Conservation (phyloP, 2,113 vertebrate species). For the Trichechus manatus region DNA sequence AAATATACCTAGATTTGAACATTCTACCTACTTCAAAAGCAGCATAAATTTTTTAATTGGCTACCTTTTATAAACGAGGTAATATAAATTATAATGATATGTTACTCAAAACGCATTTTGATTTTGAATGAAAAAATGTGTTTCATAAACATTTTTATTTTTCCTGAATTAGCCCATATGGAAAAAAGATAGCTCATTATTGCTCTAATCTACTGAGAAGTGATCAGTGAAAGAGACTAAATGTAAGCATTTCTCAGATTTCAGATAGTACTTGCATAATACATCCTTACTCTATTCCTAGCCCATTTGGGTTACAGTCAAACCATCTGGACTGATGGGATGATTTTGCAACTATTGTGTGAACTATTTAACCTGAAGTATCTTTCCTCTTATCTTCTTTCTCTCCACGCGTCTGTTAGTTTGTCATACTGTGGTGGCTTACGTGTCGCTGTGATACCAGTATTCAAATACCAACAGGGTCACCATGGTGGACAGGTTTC, state of each 20-base stretch:
- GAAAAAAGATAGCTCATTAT: background rate
- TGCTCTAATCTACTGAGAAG: background rate
- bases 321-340: background rate
- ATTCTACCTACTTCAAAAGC: conserved; percentile 25
- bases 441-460: too few species aligned
- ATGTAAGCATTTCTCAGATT: background rate
- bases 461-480: too few species aligned
- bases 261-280: background rate
- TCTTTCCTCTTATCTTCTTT: background rate
- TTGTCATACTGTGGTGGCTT: too few species aligned
- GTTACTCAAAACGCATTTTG: background rate
- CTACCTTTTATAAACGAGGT: background rate
- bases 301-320: background rate
- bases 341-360: background rate
- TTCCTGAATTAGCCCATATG: background rate
- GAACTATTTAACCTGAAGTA: background rate
- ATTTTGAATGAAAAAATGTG: background rate
- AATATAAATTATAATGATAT: background rate
- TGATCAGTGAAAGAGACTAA: background rate
- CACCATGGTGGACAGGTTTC: too few species aligned
- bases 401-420: too few species aligned
- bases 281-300: background rate
- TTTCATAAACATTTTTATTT: conserved; percentile 28
- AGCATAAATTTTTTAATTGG: background rate
- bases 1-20: conserved; percentile 24